Evolutionary conservation across 2,113 vertebrate genomes (phyloP).

Genomic region (Neogale vison): DNA sequence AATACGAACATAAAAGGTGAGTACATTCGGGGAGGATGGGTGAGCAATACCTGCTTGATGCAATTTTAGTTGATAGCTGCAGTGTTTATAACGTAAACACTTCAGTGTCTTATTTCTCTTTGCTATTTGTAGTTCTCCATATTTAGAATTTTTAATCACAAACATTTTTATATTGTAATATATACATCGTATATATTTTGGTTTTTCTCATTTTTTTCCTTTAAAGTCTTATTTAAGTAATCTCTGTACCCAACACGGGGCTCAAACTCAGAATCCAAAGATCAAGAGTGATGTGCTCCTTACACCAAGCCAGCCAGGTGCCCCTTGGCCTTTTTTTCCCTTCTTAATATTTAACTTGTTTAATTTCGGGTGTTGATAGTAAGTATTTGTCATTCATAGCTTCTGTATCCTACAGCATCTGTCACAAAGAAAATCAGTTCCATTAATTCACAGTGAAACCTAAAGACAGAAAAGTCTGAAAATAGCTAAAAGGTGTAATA

Average conservation of each 20-base stretch:
- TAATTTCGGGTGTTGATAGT: background rate
- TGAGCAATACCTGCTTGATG: background rate
- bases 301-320: background rate
- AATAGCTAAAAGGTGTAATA: background rate
- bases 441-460: background rate
- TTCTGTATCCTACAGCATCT: background rate
- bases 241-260: background rate
- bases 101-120: background rate
- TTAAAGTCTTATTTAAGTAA: background rate
- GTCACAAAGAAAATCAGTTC: background rate
- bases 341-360: background rate
- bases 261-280: background rate
- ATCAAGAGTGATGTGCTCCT: background rate
- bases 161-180: background rate
- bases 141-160: background rate
- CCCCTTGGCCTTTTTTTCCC: background rate
- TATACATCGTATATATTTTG: background rate
- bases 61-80: background rate
- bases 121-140: conserved; percentile 8
- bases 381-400: background rate
- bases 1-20: conserved; percentile 98
- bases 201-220: background rate
- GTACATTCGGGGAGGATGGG: background rate
- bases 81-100: background rate
- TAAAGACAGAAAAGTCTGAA: background rate